These are phyloP conservation scores for Melanostoma scalare DNA, from an alignment of 2,888 invertebrate genomes.

Conservation along the genomic window DNA sequence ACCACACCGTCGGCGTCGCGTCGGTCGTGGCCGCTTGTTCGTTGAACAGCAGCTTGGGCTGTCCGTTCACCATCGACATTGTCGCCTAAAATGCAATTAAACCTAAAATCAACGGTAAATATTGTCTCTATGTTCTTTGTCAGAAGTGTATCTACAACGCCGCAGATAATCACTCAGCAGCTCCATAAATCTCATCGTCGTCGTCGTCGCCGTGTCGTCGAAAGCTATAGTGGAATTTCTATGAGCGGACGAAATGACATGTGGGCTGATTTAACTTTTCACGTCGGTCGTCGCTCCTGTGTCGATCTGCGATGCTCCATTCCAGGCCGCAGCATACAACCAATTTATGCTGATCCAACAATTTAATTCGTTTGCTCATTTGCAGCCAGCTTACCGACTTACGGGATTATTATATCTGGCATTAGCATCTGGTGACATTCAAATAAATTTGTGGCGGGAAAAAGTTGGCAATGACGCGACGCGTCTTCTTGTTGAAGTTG, in stretches of 20 bases:
- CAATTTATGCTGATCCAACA: conserved; percentile 55
- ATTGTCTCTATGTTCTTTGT: conserved; percentile 62
- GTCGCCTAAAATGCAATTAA: conserved; percentile 57
- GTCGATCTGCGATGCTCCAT: conserved; percentile 7
- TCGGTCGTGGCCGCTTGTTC: conserved; percentile 3
- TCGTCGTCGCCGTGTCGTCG: too few relatives aligned
- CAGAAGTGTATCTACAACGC: conserved; percentile 30
- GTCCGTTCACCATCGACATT: conserved; percentile 19
- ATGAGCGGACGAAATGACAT: conserved; percentile 50
- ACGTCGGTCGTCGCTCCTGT: conserved; percentile 8
- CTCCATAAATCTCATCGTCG: conserved; percentile 62
- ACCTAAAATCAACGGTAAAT: conserved; percentile 59
- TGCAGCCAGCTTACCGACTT: conserved; percentile 14
- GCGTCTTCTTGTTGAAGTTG: conserved; percentile 34
- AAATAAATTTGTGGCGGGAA: conserved; percentile 60
- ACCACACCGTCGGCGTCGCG: conserved; percentile 11
- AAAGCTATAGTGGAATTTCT: conserved; percentile 56
- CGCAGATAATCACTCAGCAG: conserved; percentile 68
- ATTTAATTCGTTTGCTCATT: conserved; percentile 58
- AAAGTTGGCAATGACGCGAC: conserved; percentile 43
- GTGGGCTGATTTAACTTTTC: conserved; percentile 45
- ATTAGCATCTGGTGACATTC: conserved; percentile 72
- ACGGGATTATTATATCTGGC: conserved; percentile 65
- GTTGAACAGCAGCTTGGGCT: background rate
- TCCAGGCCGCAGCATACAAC: conserved; percentile 30